These are phyloP conservation scores for Saccopteryx bilineata DNA, from an alignment of 2,113 vertebrate species.

Conservation along the genomic window DNA sequence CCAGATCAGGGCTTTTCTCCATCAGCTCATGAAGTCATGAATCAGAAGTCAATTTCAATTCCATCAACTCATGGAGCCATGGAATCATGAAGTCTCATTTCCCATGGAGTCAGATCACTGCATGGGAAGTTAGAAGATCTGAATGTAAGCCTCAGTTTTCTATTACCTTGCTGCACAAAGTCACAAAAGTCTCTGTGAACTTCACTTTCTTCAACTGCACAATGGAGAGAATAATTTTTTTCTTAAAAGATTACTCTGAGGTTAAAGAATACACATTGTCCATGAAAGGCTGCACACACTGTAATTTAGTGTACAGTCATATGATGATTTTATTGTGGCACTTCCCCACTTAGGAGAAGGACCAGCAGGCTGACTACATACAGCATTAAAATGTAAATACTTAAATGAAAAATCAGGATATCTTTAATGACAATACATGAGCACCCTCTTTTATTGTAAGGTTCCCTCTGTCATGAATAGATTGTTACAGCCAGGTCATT, in stretches of 20 bases:
- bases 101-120: not conserved
- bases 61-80: not conserved
- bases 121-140: not conserved
- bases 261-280: not conserved
- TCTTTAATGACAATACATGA: slow-evolving; percentile 69
- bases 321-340: slow-evolving; percentile 9
- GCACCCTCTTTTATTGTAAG: not conserved
- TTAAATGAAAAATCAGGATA: slow-evolving; percentile 43
- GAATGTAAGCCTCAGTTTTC: not conserved
- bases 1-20: not conserved
- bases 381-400: slow-evolving; percentile 72
- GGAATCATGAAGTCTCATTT: not conserved
- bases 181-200: not conserved
- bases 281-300: not conserved
- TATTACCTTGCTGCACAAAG: not conserved
- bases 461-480: slow-evolving; percentile 56
- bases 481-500: slow-evolving; percentile 53
- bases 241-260: not conserved
- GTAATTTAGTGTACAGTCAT: not conserved
- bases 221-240: not conserved
- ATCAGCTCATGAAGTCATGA: not conserved
- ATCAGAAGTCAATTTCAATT: not conserved
- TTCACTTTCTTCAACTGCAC: not conserved
- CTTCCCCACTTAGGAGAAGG: slow-evolving; percentile 19
- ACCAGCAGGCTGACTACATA: slow-evolving; percentile 10